phyloP scores from a whole-genome alignment of 1,140 invertebrate genomes.

The Manduca sexta region DNA sequence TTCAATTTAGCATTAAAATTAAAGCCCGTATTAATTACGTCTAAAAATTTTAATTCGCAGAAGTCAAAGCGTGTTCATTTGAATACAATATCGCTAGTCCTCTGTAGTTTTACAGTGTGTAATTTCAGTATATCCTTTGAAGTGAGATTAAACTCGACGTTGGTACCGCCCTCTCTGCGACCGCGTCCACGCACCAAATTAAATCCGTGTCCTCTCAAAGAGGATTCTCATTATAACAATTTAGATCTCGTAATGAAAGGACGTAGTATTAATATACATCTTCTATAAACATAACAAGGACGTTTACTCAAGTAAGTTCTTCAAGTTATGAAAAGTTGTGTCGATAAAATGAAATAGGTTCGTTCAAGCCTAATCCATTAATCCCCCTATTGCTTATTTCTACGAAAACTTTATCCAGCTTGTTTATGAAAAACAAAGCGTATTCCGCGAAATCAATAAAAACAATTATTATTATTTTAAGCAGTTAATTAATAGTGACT shows the following conservation, averaged over 20 bases:
- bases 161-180: conserved; percentile 26
- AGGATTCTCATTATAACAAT: conserved; percentile 56
- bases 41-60: conserved; percentile 8
- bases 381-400: too few relatives aligned
- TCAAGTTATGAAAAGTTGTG: too few relatives aligned
- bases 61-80: conserved; percentile 20
- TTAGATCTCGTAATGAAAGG: conserved; percentile 26
- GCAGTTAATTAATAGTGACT: background rate
- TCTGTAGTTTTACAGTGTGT: conserved; percentile 24
- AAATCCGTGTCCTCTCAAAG: conserved; percentile 51
- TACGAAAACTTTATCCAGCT: too few relatives aligned
- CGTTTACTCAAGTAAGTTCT: background rate
- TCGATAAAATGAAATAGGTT: too few relatives aligned
- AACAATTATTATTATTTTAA: too few relatives aligned
- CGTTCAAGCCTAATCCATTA: too few relatives aligned
- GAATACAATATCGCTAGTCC: conserved; percentile 15
- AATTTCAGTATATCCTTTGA: conserved; percentile 59
- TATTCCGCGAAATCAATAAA: too few relatives aligned
- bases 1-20: background rate
- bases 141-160: conserved; percentile 53
- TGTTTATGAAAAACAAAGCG: too few relatives aligned
- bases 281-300: background rate
- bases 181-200: conserved; percentile 46
- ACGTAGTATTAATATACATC: background rate
- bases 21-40: conserved; percentile 8